Base-by-base conservation (phyloP, 2,888 invertebrate species). In the Diogma glabrata region DNA sequence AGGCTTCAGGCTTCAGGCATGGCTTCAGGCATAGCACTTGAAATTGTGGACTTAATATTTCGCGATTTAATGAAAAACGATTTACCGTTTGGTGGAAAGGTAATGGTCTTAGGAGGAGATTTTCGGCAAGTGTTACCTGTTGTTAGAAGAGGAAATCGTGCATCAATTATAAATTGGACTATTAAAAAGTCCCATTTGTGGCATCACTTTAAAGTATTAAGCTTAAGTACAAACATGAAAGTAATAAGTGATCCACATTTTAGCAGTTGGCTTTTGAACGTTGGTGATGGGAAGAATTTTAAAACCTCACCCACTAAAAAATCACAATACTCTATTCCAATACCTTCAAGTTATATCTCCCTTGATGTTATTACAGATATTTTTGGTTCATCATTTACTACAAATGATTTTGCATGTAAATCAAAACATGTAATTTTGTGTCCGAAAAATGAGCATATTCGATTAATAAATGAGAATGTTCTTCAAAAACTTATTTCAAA, bases 41-140 rank as follows among this genome's bases (percentile, higher is more conserved):
- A n/a, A n/a, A n/a, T n/a, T n/a, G n/a, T n/a, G n/a, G n/a, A n/a
- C n/a, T n/a, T 2, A 33, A 33, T 16, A 33, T 33, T 33, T 33
- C 9, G 33, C 4, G 10, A 33, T 33, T 33, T 33, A 33, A 33
- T 6, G 33, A 33, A 33, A 33, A 33, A 33, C 14, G 9, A 33
- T 33, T 33, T 33, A 33, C 33, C 33, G 33, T 33, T 33, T 33
- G 33, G 33, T 33, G 33, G 33, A 33, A 33, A 10, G 33, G 33
- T 33, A 10, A 33, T 33, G 9, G 9, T 33, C 9, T 4, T 33
- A 33, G 33, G 33, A 33, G 33, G 4, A 33, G 33, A 33, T 33
- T 33, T 33, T 33, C 33, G 33, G 33, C 33, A 33, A 33, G 4
- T 33, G 33, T 33, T 33, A 33, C 33, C 33, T 7, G 33, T 33